Conservation (phyloP, 2,113 vertebrate species). For the Columbina picui region DNA sequence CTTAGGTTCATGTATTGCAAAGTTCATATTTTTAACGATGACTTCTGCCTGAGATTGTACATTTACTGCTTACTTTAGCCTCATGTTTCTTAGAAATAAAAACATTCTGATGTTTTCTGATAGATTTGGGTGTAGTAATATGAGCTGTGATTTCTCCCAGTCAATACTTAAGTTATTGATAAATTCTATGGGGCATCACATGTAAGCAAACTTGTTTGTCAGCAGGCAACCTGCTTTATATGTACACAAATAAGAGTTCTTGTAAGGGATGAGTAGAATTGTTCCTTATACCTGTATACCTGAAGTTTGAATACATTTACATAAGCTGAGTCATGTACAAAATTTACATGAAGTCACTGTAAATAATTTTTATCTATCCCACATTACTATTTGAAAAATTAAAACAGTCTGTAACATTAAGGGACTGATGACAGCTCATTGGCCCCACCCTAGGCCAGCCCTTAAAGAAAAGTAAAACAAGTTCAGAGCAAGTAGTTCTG, state of each 20-base stretch:
- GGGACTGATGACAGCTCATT: background rate
- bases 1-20: background rate
- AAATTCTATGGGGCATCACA: background rate
- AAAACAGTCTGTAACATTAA: background rate
- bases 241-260: background rate
- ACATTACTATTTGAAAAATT: background rate
- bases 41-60: background rate
- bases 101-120: background rate
- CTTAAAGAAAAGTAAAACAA: background rate
- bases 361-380: background rate
- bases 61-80: background rate
- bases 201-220: background rate
- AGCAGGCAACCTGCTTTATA: background rate
- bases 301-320: background rate
- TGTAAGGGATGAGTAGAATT: background rate
- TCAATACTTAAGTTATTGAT: background rate
- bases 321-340: background rate
- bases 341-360: background rate
- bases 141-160: background rate
- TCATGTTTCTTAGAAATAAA: background rate
- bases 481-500: background rate
- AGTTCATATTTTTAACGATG: background rate
- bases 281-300: background rate
- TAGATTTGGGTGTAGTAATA: background rate
- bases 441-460: background rate